Evolutionary conservation across 2,888 invertebrate species (phyloP).

Genomic region (Drosophila crucigera): DNA sequence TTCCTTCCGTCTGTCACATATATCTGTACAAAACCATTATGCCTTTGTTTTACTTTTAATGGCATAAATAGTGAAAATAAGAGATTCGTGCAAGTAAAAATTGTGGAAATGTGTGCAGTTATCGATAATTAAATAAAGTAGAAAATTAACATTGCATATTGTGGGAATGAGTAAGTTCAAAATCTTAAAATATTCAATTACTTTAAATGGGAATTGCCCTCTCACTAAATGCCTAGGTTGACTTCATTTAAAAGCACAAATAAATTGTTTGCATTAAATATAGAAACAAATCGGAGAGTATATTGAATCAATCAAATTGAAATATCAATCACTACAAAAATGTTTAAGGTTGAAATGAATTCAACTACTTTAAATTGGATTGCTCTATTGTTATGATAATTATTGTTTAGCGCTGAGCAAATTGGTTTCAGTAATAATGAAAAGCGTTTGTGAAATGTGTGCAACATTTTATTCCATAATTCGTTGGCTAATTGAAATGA

Average conservation of each 20-base stretch:
- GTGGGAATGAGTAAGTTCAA: background rate
- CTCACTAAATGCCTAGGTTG: background rate
- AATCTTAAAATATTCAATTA: background rate
- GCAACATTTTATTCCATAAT: slow-evolving; percentile 12
- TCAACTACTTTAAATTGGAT: background rate
- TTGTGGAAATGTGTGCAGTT: background rate
- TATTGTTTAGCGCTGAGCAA: background rate
- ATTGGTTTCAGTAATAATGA: slow-evolving; percentile 12
- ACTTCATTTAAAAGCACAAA: background rate
- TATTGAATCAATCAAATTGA: background rate
- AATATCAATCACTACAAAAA: background rate
- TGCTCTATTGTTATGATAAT: background rate
- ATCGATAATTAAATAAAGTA: background rate
- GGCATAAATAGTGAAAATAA: accelerated
- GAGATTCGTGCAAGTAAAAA: too few species aligned
- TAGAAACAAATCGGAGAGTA: background rate
- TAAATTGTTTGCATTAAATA: background rate
- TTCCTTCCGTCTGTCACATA: background rate
- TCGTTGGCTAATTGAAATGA: slow-evolving; percentile 46
- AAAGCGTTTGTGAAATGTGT: background rate
- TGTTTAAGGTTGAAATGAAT: background rate
- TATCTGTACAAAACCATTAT: background rate
- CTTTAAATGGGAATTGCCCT: background rate
- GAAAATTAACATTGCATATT: background rate
- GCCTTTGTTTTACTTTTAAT: background rate